Evolutionary conservation across 2,888 invertebrate genomes (phyloP).

Genomic region (Agriotes lineatus): DNA sequence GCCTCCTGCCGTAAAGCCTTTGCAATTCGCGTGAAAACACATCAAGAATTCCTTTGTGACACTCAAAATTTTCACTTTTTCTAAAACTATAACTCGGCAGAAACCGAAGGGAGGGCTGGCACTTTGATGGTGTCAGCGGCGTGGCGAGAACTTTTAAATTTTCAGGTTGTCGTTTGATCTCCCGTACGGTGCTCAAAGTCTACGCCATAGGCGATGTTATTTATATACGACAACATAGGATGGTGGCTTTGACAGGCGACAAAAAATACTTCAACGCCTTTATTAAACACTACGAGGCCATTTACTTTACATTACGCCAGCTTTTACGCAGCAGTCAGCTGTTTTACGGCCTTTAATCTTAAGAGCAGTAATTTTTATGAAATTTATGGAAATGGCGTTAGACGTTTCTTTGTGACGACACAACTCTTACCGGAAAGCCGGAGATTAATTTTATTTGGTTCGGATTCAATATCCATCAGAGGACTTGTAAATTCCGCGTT

Average conservation of each 20-base stretch:
- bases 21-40: too few relatives aligned
- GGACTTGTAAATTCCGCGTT: slow-evolving; percentile 35
- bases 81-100: too few relatives aligned
- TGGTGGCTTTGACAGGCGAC: slow-evolving; percentile 32
- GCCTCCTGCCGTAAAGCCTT: too few relatives aligned
- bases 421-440: not conserved
- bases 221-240: slow-evolving; percentile 15
- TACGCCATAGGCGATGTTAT: slow-evolving; percentile 11
- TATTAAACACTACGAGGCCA: slow-evolving; percentile 30
- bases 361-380: slow-evolving; percentile 23
- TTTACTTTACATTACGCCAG: slow-evolving; percentile 30
- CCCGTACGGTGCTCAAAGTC: not conserved
- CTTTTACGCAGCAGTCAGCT: slow-evolving; percentile 23
- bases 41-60: too few relatives aligned
- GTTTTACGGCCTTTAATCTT: slow-evolving; percentile 35
- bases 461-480: slow-evolving; percentile 36
- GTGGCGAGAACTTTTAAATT: not conserved
- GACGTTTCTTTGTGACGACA: not conserved
- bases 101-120: not conserved
- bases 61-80: too few relatives aligned
- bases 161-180: slow-evolving; percentile 8
- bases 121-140: not conserved
- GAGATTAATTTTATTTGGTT: slow-evolving; percentile 36
- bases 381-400: slow-evolving; percentile 24
- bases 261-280: slow-evolving; percentile 32